A percentile compares a stretch with the other conserved stretches of the same genome.
These are phyloP conservation scores for Galemys pyrenaicus DNA, from an alignment of 2,113 vertebrate species.

Conservation along the genomic window DNA sequence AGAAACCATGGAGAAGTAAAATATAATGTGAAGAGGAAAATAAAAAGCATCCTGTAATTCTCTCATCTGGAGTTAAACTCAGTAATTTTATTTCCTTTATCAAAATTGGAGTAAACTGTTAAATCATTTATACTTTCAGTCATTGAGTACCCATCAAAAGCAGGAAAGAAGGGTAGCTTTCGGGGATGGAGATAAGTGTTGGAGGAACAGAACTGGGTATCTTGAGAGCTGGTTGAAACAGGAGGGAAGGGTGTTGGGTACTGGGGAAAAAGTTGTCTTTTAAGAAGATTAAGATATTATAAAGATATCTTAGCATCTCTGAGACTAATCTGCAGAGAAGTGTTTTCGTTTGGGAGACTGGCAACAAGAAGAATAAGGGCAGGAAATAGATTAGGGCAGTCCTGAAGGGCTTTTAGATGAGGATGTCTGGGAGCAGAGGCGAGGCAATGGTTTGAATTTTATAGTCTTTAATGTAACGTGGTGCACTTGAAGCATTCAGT, in stretches of 20 bases:
- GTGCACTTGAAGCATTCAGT: conserved; percentile 1
- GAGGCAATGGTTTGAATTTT: neutral
- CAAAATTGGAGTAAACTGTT: conserved; percentile 11
- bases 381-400: neutral
- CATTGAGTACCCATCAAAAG: neutral
- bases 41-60: neutral
- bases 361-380: neutral
- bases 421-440: neutral
- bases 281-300: neutral
- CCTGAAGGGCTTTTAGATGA: neutral
- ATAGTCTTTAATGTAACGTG: neutral
- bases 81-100: conserved; percentile 47
- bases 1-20: neutral
- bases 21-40: neutral
- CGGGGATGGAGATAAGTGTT: neutral
- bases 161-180: conserved; percentile 12
- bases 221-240: neutral
- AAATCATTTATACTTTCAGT: neutral
- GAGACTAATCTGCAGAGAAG: neutral
- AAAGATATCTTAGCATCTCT: neutral
- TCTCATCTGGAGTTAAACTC: neutral
- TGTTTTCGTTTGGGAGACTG: neutral
- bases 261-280: neutral
- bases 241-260: neutral
- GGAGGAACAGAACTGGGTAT: neutral